Evolutionary conservation across 2,888 invertebrate genomes (phyloP).

Genomic region (Xylota segnis): DNA sequence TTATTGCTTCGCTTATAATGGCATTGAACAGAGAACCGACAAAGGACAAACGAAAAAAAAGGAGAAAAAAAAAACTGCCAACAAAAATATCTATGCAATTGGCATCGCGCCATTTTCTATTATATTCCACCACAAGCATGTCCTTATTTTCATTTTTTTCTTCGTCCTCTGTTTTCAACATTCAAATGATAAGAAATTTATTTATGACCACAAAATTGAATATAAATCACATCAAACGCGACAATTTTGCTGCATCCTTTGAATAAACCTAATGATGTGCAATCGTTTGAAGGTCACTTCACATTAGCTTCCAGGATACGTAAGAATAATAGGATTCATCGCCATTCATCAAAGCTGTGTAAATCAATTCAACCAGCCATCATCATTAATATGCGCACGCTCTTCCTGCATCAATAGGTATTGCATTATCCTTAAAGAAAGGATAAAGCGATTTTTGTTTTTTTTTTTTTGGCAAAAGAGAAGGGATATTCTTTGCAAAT

Average conservation of each 20-base stretch:
- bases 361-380: constrained; percentile 58
- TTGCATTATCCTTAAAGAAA: constrained; percentile 15
- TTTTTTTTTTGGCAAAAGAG: constrained; percentile 22
- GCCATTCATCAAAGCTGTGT: constrained; percentile 43
- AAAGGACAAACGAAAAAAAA: constrained; percentile 19
- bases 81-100: constrained; percentile 70
- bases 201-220: constrained; percentile 76
- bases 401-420: constrained; percentile 16
- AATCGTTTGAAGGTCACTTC: constrained; percentile 65
- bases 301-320: constrained; percentile 30
- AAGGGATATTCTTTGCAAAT: constrained; percentile 6
- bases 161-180: constrained; percentile 72
- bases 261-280: constrained; percentile 62
- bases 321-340: constrained; percentile 45
- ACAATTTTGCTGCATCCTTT: constrained; percentile 69
- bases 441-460: background rate
- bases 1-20: constrained; percentile 55
- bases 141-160: constrained; percentile 60
- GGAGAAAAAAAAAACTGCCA: constrained; percentile 10
- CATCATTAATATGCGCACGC: constrained; percentile 64
- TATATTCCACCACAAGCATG: constrained; percentile 61
- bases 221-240: constrained; percentile 75
- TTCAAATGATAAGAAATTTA: constrained; percentile 76
- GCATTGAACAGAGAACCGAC: constrained; percentile 54
- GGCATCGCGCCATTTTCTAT: constrained; percentile 75